Evolutionary conservation across 2,888 invertebrate species (phyloP).

Genomic region (Epirrita christyi): DNA sequence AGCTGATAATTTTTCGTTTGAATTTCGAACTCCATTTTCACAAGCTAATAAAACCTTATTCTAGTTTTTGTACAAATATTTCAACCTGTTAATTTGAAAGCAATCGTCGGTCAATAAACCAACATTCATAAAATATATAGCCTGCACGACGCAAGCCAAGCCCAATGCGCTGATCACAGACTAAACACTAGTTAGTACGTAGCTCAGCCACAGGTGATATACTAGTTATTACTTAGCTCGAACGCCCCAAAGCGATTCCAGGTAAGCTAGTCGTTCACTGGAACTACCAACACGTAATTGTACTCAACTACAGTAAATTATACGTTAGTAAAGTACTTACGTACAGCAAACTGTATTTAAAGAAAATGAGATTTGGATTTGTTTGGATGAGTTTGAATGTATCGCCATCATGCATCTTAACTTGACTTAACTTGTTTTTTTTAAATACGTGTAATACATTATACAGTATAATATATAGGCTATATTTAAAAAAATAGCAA

Average conservation of each 20-base stretch:
- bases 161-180: constrained; percentile 5
- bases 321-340: background rate
- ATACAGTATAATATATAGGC: too few species aligned
- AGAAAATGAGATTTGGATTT: too few species aligned
- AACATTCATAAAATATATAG: constrained; percentile 5
- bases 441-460: too few species aligned
- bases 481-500: too few species aligned
- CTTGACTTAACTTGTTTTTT: too few species aligned
- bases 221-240: background rate
- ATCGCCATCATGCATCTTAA: too few species aligned
- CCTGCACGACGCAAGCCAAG: background rate
- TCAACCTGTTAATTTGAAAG: background rate
- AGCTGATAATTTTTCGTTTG: too few species aligned
- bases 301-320: constrained; percentile 1
- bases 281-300: constrained; percentile 9
- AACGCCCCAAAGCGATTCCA: constrained; percentile 8
- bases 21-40: background rate
- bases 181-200: constrained; percentile 1
- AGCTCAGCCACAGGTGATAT: background rate
- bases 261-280: constrained; percentile 10
- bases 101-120: constrained; percentile 8
- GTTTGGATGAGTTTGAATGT: too few species aligned
- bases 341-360: background rate
- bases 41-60: background rate
- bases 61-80: background rate